Base-by-base conservation (phyloP, 2,797 vertebrate genomes). In the Oceanodroma leucorhoa region DNA sequence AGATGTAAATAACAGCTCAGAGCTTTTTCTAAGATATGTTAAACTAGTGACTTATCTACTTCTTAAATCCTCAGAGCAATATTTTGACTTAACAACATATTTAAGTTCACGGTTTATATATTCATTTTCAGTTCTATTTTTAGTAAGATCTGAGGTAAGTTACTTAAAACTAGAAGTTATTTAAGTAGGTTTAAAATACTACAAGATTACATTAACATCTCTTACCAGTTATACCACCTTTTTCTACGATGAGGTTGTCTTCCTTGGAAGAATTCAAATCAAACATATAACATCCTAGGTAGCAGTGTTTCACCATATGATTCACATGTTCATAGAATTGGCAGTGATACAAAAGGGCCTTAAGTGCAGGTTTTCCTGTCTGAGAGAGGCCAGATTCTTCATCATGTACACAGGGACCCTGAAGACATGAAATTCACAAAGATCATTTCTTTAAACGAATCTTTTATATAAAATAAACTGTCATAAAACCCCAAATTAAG, bases 351-450 rank as follows among this genome's bases (percentile, higher is more conserved):
- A 99, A 96, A 50, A 99, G 98, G 43, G 99, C 98, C 97, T 98
- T 98, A 15, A 99, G 98, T 0, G 99, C 99, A 58, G 99, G 98
- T 77, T 98, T 98, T 88, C 99, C 99, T 43, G 97, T 97, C 58
- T 99, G 97, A 30, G 98, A 98, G 73, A 99, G 72, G 21, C 98
- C 99, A 17, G 99, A 98, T 66, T 98, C 98, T 95, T 99, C 99
- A 89, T 99, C 99, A 5, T 99, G 98, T 60, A 99, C 99, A 97
- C 98, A 99, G 1, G 98, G 99, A 48, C 99, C 99, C 99, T 99
- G 84, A 11, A 92, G 57, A 79, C 36, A 82, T 6, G 34, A 82
- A 58, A 69, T 41, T 48, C n/a, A 82, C 18, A 67, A 43, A 61
- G 5, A 40, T 24, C 0, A 61, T 32, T 79, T 29, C 7, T 58